Evolutionary conservation across 1,140 invertebrate species (phyloP), one percentile per base, ranked within the genome.

Genomic region (Leptonema lineaticorne): DNA sequence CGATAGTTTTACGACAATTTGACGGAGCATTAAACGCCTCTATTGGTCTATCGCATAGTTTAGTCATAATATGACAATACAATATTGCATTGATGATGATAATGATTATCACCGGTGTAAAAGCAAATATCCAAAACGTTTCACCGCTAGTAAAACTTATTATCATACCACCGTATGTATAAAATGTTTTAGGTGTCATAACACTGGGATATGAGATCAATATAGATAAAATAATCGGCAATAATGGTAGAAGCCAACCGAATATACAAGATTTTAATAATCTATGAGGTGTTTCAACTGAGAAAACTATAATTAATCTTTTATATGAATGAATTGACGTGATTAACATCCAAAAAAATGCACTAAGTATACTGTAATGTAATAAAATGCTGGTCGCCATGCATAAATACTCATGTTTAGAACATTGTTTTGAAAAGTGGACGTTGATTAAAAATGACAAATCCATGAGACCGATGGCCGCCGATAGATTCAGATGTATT

Each of bases 261-360:
- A 83, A 83, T 0, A 79, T 76, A 0, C 77, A 75, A 5, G 80
- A 79, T 62, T 77, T 76, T 6, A 83, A 64, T n/a, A 83, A 69
- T 64, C 80, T 81, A 53, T 82, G 78, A 6, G 81, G 78, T 4
- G 77, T 75, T 22, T 79, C 78, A 53, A 77, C 72, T 1, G 76
- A 76, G 22, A 82, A 81, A 0, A 82, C 78, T 22, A 78, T 66
- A 6, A 83, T 80, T n/a, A 82, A 67, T 56, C 80, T 72, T 26
- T 78, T 73, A 64, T 82, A 83, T 2, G 81, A 81, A 5, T 83
- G 45, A 0, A 81, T 72, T 9, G 80, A 81, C 6, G 81, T 77
- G 0, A 83, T 78, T 16, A 83, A 68, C 82, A 83, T 83, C 82
- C 82, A 83, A 66, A 76, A 79, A 71, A 83, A 83, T 0, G 80